Conservation (phyloP, 2,888 invertebrate species). For the Theretra japonica region DNA sequence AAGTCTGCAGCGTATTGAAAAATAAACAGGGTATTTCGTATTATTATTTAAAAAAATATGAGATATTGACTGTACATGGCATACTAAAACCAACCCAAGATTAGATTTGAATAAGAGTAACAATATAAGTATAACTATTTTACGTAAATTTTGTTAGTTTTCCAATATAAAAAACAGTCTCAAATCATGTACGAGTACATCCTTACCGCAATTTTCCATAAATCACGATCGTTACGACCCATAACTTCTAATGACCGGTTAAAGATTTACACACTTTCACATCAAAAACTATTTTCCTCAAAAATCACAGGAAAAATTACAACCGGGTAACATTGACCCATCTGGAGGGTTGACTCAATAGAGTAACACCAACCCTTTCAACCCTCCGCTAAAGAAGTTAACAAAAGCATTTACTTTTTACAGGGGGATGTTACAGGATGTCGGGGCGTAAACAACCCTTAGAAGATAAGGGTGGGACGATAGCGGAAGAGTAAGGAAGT, state of each 20-base stretch:
- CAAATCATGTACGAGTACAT: too few species aligned
- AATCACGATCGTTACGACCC: neutral
- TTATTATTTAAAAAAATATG: too few species aligned
- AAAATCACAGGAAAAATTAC: neutral
- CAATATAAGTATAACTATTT: too few species aligned
- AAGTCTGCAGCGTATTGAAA: too few species aligned
- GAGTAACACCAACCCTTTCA: conserved; percentile 21
- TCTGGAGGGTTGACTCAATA: conserved; percentile 16
- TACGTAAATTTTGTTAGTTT: too few species aligned
- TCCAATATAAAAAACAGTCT: too few species aligned
- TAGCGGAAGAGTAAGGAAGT: conserved; percentile 19
- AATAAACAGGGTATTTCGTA: too few species aligned
- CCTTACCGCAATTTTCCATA: neutral
- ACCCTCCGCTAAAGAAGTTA: conserved; percentile 22
- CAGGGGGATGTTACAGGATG: conserved; percentile 43
- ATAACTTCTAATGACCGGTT: neutral
- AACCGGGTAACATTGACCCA: conserved; percentile 11
- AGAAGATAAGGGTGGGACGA: conserved; percentile 18
- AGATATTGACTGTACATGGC: too few species aligned
- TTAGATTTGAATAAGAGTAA: too few species aligned
- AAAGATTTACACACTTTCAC: neutral
- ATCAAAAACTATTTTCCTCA: neutral
- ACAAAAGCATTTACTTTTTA: conserved; percentile 33
- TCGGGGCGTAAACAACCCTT: conserved; percentile 44
- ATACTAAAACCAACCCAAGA: too few species aligned